These are phyloP conservation scores for Onychomys leucogaster DNA, from an alignment of 2,797 vertebrate genomes.

Conservation along the genomic window DNA sequence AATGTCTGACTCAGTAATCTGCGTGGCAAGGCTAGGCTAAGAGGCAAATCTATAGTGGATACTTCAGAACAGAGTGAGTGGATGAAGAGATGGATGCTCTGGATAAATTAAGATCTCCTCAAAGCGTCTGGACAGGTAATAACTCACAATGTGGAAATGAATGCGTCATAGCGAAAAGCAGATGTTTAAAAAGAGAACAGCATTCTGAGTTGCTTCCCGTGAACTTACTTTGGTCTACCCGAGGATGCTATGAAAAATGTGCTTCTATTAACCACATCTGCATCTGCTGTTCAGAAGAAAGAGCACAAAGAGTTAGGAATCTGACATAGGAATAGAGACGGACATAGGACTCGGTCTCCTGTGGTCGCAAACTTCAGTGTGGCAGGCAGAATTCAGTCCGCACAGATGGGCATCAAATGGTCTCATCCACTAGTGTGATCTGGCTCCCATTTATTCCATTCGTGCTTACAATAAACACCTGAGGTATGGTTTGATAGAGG, in stretches of 20 bases:
- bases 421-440: background rate
- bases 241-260: background rate
- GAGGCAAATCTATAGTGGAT: background rate
- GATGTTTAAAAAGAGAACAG: background rate
- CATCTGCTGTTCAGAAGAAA: background rate
- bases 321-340: too few relatives aligned
- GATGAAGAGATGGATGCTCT: background rate
- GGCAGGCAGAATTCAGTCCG: background rate
- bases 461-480: background rate
- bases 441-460: background rate
- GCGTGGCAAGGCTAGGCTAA: background rate
- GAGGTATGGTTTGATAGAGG: background rate
- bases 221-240: background rate
- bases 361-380: background rate
- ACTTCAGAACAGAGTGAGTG: background rate
- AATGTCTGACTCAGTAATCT: background rate
- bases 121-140: background rate
- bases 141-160: background rate
- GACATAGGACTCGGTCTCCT: background rate
- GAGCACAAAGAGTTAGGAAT: too few relatives aligned
- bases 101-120: background rate
- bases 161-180: background rate
- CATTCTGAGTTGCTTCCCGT: background rate
- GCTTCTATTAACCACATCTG: background rate
- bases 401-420: rapidly evolving